These are phyloP conservation scores for Enteromius mattozi DNA, from an alignment of 2,797 vertebrate species.

Conservation along the genomic window DNA sequence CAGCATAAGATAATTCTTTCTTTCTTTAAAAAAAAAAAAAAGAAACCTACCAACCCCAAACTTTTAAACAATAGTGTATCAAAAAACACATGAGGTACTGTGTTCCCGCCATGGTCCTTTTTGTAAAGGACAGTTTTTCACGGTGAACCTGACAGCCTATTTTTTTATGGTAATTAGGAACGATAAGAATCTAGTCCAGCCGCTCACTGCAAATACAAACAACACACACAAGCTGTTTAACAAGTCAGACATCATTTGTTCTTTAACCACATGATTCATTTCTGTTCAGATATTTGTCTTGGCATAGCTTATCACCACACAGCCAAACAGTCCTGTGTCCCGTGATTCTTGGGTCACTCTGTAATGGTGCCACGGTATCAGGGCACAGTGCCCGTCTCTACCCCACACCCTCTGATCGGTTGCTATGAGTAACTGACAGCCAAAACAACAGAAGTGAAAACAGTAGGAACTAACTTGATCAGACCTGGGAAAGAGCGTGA, in stretches of 20 bases:
- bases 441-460: slow-evolving; percentile 1
- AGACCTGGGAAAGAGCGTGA: neutral
- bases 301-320: neutral
- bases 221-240: neutral
- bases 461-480: neutral
- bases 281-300: neutral
- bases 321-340: neutral
- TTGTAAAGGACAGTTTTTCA: neutral
- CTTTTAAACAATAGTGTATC: neutral
- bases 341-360: neutral
- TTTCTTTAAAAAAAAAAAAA: neutral
- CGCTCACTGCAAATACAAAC: neutral
- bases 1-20: neutral
- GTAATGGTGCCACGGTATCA: slow-evolving; percentile 12
- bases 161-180: slow-evolving; percentile 15
- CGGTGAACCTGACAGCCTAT: neutral
- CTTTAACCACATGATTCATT: neutral
- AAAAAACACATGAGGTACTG: neutral
- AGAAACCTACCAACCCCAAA: neutral
- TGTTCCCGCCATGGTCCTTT: neutral
- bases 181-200: neutral
- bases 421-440: neutral
- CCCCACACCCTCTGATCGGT: neutral
- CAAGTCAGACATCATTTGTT: slow-evolving; percentile 6
- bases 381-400: slow-evolving; percentile 9